Conservation (phyloP, 2,113 vertebrate genomes). For the Pachyramphus minor region DNA sequence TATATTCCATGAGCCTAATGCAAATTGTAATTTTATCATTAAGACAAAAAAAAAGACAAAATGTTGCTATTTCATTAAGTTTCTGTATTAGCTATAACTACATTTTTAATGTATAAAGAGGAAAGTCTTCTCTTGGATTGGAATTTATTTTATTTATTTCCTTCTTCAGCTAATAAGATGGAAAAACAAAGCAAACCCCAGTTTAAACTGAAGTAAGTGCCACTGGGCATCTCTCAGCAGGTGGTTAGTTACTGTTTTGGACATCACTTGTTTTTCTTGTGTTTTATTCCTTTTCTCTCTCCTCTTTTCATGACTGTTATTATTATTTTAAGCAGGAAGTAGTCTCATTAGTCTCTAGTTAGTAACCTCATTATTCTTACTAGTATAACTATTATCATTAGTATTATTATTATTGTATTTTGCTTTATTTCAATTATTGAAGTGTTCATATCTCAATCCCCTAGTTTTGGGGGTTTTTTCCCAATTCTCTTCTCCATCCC, state of each 20-base stretch:
- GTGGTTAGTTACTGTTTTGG: not conserved
- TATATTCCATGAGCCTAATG: not conserved
- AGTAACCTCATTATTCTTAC: not conserved
- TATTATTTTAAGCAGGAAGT: not conserved
- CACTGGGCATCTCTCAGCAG: accelerated
- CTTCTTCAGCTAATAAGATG: not conserved
- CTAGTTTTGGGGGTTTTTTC: accelerated
- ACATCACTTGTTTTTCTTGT: not conserved
- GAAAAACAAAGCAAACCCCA: not conserved
- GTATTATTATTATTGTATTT: not conserved
- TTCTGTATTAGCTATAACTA: not conserved
- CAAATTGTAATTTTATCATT: not conserved
- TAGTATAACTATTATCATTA: not conserved
- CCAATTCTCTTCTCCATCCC: not conserved
- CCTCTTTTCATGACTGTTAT: not conserved
- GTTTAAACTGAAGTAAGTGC: not conserved
- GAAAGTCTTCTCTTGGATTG: not conserved
- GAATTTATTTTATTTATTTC: not conserved
- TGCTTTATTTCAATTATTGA: not conserved
- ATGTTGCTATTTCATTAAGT: not conserved
- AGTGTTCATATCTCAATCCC: not conserved
- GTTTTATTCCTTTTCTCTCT: not conserved
- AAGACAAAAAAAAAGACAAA: not conserved
- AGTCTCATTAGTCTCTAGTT: not conserved
- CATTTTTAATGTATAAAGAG: not conserved